Conservation (phyloP, 2,888 invertebrate genomes). For the Parnassius mnemosyne region DNA sequence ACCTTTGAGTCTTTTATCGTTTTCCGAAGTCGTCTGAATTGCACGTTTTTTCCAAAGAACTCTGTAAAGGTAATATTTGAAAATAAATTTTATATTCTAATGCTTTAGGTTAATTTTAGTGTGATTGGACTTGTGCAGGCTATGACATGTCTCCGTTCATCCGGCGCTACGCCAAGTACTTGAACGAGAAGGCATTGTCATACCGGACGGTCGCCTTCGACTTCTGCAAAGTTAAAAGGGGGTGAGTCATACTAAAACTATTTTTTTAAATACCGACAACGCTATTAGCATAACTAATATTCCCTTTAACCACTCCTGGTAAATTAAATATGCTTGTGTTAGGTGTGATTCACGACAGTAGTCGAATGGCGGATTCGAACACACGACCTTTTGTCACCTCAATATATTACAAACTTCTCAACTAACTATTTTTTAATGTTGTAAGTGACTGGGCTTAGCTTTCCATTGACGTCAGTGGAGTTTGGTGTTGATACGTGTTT, state of each 20-base stretch:
- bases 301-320: too few species aligned
- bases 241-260: slow-evolving; percentile 80
- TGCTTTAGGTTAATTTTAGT: slow-evolving; percentile 14
- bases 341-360: too few species aligned
- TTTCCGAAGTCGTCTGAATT: not conserved
- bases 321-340: too few species aligned
- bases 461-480: too few species aligned
- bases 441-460: too few species aligned
- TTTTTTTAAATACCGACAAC: too few species aligned
- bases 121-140: slow-evolving; percentile 78
- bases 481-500: too few species aligned
- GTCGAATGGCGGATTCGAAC: too few species aligned
- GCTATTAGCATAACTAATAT: too few species aligned
- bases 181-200: slow-evolving; percentile 99
- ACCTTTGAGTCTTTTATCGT: slow-evolving; percentile 6
- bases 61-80: not conserved
- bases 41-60: slow-evolving; percentile 13
- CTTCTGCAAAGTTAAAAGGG: slow-evolving; percentile 99
- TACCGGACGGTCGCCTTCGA: slow-evolving; percentile 99
- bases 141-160: slow-evolving; percentile 99
- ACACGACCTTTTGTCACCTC: too few species aligned
- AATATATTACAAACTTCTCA: too few species aligned
- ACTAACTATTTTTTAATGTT: too few species aligned
- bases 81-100: not conserved
- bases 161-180: slow-evolving; percentile 98